Evolutionary conservation across 2,113 vertebrate genomes (phyloP).

Genomic region (Strix aluco): DNA sequence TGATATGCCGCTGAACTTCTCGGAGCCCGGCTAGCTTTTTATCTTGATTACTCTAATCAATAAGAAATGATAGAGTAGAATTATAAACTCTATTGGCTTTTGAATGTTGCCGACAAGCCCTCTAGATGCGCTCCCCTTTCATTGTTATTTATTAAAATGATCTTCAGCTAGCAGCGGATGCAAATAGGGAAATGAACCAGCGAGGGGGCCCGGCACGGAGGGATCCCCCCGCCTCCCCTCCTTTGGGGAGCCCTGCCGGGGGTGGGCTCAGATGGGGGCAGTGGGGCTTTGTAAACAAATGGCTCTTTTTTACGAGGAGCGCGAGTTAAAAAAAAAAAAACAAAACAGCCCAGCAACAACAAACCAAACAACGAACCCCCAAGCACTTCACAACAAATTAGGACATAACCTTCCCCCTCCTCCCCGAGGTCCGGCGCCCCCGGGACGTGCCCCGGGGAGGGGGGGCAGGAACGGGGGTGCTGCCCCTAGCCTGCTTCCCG

Average conservation of each 20-base stretch:
- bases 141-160: constrained; percentile 83
- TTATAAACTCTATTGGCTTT: constrained; percentile 88
- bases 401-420: neutral
- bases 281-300: constrained; percentile 21
- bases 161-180: constrained; percentile 72
- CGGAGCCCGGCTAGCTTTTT: constrained; percentile 84
- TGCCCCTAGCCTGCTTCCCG: neutral
- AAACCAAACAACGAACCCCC: neutral
- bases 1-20: constrained; percentile 86
- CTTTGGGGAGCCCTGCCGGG: neutral
- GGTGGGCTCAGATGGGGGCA: neutral
- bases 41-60: constrained; percentile 91
- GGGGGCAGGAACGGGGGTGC: neutral
- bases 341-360: neutral
- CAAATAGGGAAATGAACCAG: constrained; percentile 64
- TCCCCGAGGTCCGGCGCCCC: neutral
- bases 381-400: neutral
- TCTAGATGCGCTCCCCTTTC: constrained; percentile 76
- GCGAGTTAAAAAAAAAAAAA: neutral
- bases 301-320: neutral
- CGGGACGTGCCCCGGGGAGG: neutral
- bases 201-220: neutral
- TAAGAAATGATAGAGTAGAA: constrained; percentile 87
- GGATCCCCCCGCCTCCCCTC: neutral
- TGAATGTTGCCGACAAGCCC: constrained; percentile 81